These are phyloP conservation scores for Eulemur rubriventer DNA, from an alignment of 2,797 vertebrate species.

Conservation along the genomic window DNA sequence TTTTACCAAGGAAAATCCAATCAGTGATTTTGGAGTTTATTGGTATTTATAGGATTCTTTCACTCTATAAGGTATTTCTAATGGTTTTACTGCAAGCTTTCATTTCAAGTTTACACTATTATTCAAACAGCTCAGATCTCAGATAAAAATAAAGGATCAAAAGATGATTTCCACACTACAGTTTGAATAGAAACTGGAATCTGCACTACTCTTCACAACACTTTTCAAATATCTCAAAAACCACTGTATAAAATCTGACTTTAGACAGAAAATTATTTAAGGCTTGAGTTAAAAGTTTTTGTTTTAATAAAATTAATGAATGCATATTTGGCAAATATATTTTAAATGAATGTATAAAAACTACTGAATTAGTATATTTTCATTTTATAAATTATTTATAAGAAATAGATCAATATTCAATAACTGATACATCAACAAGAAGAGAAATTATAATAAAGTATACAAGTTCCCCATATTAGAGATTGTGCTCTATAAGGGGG, in stretches of 20 bases:
- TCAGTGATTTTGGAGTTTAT: conserved; percentile 13
- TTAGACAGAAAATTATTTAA: not conserved
- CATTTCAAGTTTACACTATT: conserved; percentile 14
- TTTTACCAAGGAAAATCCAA: conserved; percentile 15
- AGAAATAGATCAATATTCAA: not conserved
- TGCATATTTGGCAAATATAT: not conserved
- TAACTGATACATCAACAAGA: not conserved
- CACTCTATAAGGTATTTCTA: conserved; percentile 43
- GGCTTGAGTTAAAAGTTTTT: not conserved
- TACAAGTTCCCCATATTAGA: not conserved
- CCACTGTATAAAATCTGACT: not conserved
- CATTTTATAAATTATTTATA: not conserved
- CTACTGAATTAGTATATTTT: not conserved
- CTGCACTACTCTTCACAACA: not conserved
- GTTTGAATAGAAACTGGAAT: not conserved
- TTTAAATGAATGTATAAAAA: not conserved
- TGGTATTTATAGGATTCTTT: conserved; percentile 19
- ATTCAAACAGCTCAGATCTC: conserved; percentile 20
- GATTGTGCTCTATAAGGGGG: not conserved
- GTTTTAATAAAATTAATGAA: not conserved
- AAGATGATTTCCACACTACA: not conserved
- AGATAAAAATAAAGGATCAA: conserved; percentile 45
- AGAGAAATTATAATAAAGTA: not conserved
- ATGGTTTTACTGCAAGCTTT: not conserved
- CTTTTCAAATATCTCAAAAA: not conserved